These are phyloP conservation scores for Manis crassicaudata DNA, from an alignment of 2,797 vertebrate genomes.

Conservation along the genomic window DNA sequence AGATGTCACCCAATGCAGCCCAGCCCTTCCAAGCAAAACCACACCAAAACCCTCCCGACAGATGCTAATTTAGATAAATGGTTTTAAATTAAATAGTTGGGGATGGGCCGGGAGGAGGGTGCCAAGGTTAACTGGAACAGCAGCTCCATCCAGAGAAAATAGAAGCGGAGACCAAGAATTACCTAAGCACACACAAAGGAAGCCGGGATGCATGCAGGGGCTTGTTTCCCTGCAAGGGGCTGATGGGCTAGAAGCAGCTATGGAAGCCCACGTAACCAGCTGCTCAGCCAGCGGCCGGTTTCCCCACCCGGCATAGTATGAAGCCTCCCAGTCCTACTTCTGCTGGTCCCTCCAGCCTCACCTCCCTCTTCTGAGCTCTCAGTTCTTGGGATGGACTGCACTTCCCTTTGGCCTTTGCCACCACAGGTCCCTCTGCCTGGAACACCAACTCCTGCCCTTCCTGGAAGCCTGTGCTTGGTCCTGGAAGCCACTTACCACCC, in stretches of 20 bases:
- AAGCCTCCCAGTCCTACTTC: background rate
- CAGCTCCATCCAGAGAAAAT: slow-evolving; percentile 55
- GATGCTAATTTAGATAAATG: slow-evolving; percentile 68
- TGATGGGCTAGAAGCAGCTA: background rate
- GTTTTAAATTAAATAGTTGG: slow-evolving; percentile 60
- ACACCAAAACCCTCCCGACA: slow-evolving; percentile 63
- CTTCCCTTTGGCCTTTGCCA: background rate
- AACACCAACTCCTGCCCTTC: background rate
- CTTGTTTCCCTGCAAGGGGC: background rate
- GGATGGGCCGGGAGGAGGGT: background rate
- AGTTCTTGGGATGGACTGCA: rapidly evolving
- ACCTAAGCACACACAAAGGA: background rate
- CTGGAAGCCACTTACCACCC: background rate
- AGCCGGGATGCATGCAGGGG: background rate
- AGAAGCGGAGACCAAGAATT: background rate
- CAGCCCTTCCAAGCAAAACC: slow-evolving; percentile 69
- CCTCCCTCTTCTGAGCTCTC: background rate
- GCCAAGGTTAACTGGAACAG: slow-evolving; percentile 52
- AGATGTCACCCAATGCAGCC: slow-evolving; percentile 58
- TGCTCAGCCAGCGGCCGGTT: background rate
- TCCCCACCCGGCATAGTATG: too few relatives aligned
- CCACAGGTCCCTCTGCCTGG: background rate
- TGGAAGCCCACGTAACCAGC: rapidly evolving
- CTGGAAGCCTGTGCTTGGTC: background rate
- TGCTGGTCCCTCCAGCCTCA: background rate